A percentile compares a stretch with the other conserved stretches of the same genome.
Conservation (phyloP, 2,797 vertebrate genomes). For the Triplophysa yarkandensis region DNA sequence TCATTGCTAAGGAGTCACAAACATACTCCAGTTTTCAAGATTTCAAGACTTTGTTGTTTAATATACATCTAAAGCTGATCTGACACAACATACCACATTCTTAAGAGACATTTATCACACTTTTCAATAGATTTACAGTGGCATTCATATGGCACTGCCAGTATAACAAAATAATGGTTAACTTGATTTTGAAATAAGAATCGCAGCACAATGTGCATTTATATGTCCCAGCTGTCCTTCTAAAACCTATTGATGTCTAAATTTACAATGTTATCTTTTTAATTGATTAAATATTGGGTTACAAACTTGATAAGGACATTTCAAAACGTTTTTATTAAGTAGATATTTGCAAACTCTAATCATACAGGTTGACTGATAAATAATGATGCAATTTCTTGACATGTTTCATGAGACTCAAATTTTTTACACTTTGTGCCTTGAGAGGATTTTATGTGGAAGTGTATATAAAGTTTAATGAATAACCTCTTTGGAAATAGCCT, state of each 20-base stretch:
- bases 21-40: not conserved
- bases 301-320: too few relatives aligned
- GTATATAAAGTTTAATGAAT: not conserved
- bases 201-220: too few relatives aligned
- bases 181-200: too few relatives aligned
- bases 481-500: not conserved
- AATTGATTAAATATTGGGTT: too few relatives aligned
- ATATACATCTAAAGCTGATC: not conserved
- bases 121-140: not conserved
- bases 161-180: too few relatives aligned
- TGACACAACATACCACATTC: constrained; percentile 2
- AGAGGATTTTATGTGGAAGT: not conserved
- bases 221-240: too few relatives aligned
- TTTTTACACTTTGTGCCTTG: not conserved
- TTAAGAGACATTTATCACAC: not conserved
- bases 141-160: not conserved
- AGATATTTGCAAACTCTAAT: too few relatives aligned
- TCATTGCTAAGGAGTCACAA: not conserved
- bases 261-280: too few relatives aligned
- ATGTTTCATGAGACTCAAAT: not conserved
- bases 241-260: too few relatives aligned
- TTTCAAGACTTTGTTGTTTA: not conserved
- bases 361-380: too few relatives aligned
- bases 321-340: too few relatives aligned
- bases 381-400: not conserved